phyloP scores from a whole-genome alignment of 2,797 vertebrate species.

The Myotis myotis region DNA sequence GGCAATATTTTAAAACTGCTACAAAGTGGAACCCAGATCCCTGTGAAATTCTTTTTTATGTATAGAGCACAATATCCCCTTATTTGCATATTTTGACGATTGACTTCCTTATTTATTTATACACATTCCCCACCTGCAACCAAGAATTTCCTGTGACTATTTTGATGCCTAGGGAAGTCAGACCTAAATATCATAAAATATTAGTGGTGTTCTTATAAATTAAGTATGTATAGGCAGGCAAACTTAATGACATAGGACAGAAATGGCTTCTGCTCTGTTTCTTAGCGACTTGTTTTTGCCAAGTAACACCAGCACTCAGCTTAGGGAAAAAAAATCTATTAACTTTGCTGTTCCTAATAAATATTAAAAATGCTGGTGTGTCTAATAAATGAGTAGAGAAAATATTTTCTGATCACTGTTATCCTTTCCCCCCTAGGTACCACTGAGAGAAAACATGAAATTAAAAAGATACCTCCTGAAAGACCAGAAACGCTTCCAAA shows the following conservation, averaged over 20 bases:
- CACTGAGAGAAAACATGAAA: conserved; percentile 92
- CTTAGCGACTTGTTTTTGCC: conserved; percentile 14
- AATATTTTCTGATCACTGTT: conserved; percentile 52
- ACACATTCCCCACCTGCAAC: not conserved
- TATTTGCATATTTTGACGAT: conserved; percentile 29
- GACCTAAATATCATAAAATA: conserved; percentile 47
- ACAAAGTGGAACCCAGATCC: not conserved
- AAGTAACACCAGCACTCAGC: not conserved
- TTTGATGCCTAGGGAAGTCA: conserved; percentile 33
- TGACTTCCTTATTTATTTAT: conserved; percentile 53
- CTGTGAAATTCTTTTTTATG: conserved; percentile 13
- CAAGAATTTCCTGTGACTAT: conserved; percentile 25
- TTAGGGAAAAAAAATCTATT: not conserved
- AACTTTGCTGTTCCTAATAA: conserved; percentile 49
- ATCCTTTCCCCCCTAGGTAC: conserved; percentile 76
- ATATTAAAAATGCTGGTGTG: not conserved
- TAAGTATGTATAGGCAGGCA: conserved; percentile 20
- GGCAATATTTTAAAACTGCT: conserved; percentile 17
- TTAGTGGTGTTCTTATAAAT: conserved; percentile 39
- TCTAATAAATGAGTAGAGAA: conserved; percentile 18
- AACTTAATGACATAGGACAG: not conserved
- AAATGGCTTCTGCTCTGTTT: conserved; percentile 51
- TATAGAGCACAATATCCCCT: not conserved
- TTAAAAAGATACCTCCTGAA: conserved; percentile 95
- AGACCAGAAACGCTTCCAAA: conserved; percentile 95